Evolutionary conservation across 2,797 vertebrate species (phyloP).

Genomic region (Okamejei kenojei): DNA sequence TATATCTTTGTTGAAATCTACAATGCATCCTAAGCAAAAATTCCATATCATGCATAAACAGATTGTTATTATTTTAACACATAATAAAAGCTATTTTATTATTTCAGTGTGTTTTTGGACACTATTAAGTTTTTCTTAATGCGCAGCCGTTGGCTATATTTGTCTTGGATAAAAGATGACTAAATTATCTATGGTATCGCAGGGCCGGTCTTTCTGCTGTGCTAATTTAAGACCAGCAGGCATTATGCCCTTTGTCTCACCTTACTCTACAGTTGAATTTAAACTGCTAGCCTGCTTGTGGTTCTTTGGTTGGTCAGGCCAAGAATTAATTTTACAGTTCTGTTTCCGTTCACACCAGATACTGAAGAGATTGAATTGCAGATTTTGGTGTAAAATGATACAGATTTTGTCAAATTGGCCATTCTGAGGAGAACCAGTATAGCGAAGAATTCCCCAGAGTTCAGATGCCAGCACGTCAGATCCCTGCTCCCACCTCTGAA

Average conservation of each 20-base stretch:
- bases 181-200: slow-evolving; percentile 39
- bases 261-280: slow-evolving; percentile 38
- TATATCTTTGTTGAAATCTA: background rate
- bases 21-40: background rate
- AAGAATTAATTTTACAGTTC: slow-evolving; percentile 10
- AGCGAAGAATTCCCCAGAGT: too few relatives aligned
- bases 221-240: slow-evolving; percentile 42
- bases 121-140: background rate
- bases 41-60: background rate
- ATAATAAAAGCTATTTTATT: background rate
- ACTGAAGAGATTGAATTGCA: background rate
- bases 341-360: background rate
- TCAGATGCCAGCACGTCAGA: too few relatives aligned
- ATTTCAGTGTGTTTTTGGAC: background rate
- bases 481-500: too few relatives aligned
- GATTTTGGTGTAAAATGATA: background rate
- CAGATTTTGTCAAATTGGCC: too few relatives aligned
- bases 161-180: slow-evolving; percentile 36
- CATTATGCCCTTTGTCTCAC: slow-evolving; percentile 40
- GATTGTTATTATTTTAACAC: slow-evolving; percentile 12
- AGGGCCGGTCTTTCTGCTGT: slow-evolving; percentile 40
- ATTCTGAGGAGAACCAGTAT: too few relatives aligned
- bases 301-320: slow-evolving; percentile 37
- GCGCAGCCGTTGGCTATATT: background rate
- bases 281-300: slow-evolving; percentile 28